These are phyloP conservation scores for Camponotus floridanus DNA, from an alignment of 1,140 invertebrate species.

Conservation along the genomic window DNA sequence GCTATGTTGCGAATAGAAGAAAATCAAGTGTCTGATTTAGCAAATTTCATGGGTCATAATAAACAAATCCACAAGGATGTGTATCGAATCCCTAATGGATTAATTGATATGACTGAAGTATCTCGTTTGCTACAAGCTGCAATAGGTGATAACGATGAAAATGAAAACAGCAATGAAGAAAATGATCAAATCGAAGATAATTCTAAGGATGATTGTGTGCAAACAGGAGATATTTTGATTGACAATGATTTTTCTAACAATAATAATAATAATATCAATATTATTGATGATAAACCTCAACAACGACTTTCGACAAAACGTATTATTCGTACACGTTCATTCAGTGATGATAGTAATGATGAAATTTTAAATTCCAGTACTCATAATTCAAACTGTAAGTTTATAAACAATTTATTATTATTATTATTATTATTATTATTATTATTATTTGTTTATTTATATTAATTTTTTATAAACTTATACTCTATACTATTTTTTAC, in stretches of 20 bases:
- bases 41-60: constrained; percentile 55
- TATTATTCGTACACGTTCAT: too few species aligned
- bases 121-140: constrained; percentile 45
- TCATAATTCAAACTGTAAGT: background rate
- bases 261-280: background rate
- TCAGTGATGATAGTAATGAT: background rate
- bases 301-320: background rate
- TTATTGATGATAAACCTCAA: background rate
- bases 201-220: too few species aligned
- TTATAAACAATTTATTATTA: background rate
- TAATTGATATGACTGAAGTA: constrained; percentile 47
- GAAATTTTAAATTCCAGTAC: background rate
- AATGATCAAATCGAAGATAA: background rate
- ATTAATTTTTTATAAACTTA: too few species aligned
- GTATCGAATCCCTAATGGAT: constrained; percentile 44
- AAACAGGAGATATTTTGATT: background rate
- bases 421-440: too few species aligned
- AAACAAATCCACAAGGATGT: constrained; percentile 56
- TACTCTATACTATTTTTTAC: too few species aligned
- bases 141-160: constrained; percentile 14
- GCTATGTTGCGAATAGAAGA: constrained; percentile 44
- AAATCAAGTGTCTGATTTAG: constrained; percentile 34
- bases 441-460: background rate
- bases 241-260: background rate
- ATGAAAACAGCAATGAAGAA: constrained; percentile 1